Percentiles rank a stretch among this genome's conserved stretches.
Evolutionary conservation across 2,113 vertebrate species (phyloP).

Genomic region (Myotis brandtii): DNA sequence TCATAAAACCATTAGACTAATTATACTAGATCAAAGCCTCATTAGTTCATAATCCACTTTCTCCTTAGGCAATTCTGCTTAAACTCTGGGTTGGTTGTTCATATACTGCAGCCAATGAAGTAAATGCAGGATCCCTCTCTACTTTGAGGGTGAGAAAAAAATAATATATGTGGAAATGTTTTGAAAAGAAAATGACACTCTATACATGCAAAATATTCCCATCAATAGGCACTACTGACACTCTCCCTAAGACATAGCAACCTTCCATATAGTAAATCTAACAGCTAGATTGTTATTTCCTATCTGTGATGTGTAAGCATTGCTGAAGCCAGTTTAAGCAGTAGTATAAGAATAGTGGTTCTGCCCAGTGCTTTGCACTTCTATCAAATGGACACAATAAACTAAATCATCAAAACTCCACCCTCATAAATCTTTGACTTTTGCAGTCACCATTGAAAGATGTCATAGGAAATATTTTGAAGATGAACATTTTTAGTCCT

Average conservation of each 20-base stretch:
- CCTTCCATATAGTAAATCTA: not conserved
- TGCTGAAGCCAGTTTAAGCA: not conserved
- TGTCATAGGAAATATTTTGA: conserved; percentile 16
- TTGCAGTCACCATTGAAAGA: not conserved
- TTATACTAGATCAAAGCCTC: not conserved
- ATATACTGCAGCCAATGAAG: not conserved
- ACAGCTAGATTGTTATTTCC: not conserved
- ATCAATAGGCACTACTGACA: not conserved
- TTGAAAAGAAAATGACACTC: conserved; percentile 25
- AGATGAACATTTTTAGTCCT: not conserved
- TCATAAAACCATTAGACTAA: conserved; percentile 17
- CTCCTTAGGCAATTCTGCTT: not conserved
- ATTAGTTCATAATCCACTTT: not conserved
- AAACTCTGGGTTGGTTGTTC: not conserved
- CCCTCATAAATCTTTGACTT: not conserved
- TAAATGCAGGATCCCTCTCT: not conserved
- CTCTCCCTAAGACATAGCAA: not conserved
- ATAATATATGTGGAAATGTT: not conserved
- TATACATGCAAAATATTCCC: not conserved
- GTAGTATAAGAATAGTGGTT: not conserved
- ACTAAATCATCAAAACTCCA: conserved; percentile 7
- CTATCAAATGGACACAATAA: conserved; percentile 10
- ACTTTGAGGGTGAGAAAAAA: not conserved
- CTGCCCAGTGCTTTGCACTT: not conserved
- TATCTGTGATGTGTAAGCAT: not conserved